Conservation (phyloP, 2,113 vertebrate genomes). For the Halichoerus grypus region DNA sequence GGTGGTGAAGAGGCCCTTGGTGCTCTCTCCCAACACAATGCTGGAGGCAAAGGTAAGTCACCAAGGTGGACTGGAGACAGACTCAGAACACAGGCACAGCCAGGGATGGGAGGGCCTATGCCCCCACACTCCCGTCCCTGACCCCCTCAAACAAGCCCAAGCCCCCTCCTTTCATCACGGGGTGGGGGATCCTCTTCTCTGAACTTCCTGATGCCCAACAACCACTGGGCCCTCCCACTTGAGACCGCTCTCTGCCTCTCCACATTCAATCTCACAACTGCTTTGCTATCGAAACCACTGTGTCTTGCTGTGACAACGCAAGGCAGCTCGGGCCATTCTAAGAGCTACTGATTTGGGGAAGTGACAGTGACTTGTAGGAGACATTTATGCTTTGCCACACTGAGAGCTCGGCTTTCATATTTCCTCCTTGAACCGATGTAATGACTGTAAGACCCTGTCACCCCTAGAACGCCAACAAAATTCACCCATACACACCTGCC, state of each 20-base stretch:
- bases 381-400: not conserved
- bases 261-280: not conserved
- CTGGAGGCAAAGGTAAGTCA: not conserved
- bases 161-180: not conserved
- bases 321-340: not conserved
- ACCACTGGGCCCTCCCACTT: not conserved
- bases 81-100: not conserved
- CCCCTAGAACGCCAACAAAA: not conserved
- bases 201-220: not conserved
- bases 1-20: not conserved
- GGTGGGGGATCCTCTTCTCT: not conserved
- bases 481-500: conserved; percentile 29
- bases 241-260: not conserved
- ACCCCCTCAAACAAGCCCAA: not conserved
- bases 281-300: not conserved
- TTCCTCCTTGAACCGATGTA: not conserved
- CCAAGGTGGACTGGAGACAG: not conserved
- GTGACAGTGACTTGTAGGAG: not conserved
- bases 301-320: not conserved
- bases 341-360: not conserved
- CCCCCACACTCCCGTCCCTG: not conserved
- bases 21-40: not conserved
- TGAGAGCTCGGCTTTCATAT: not conserved
- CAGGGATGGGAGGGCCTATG: not conserved
- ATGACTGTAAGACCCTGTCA: not conserved